These are phyloP conservation scores for Meandrina meandrites DNA, from an alignment of 92 coral and sea anemone genomes.

Conservation along the genomic window DNA sequence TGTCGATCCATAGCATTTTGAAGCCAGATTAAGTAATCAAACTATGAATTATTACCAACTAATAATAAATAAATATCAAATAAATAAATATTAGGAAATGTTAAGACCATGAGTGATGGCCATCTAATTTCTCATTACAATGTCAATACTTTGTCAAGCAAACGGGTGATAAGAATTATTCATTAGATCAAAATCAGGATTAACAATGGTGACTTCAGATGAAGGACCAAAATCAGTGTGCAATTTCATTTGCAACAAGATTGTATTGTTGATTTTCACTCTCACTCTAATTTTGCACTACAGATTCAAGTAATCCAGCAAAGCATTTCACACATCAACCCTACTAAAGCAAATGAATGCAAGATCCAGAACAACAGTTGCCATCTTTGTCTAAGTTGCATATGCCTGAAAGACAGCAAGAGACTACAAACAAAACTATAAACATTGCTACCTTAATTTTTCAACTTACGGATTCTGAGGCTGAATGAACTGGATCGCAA, in stretches of 20 bases:
- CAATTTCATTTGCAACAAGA: not conserved
- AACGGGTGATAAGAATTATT: not conserved
- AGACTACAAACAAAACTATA: no score
- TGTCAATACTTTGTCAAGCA: not conserved
- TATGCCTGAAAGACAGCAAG: constrained; percentile 67
- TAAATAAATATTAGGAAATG: not conserved
- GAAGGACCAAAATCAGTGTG: not conserved
- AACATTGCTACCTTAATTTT: no score
- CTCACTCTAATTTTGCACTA: not conserved
- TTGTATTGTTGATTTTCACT: not conserved
- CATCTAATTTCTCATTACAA: not conserved
- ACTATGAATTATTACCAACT: no score
- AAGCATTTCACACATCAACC: not conserved
- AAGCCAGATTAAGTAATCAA: no score
- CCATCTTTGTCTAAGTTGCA: not conserved
- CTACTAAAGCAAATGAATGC: not conserved
- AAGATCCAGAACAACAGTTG: no score
- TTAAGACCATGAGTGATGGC: not conserved
- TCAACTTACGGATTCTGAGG: constrained; percentile 93
- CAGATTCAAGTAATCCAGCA: not conserved
- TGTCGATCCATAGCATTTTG: no score
- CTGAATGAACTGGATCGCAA: constrained; percentile 91
- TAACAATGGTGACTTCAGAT: not conserved
- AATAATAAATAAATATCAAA: no score
- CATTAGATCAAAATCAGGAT: no score